Evolutionary conservation across 2,113 vertebrate genomes (phyloP).

Genomic region (Axis porcinus): DNA sequence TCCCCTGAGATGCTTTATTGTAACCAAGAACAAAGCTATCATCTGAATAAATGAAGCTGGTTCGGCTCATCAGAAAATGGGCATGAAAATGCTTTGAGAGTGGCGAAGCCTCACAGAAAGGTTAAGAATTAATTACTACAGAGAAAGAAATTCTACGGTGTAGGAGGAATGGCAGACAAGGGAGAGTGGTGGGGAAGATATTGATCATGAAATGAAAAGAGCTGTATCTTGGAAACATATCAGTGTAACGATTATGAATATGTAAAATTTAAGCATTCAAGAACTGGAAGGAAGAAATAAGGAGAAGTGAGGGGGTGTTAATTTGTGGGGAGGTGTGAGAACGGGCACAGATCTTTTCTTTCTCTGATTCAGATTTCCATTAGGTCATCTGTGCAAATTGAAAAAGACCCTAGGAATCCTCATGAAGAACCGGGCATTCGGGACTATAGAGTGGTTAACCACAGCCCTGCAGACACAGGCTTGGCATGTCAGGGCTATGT

Average conservation of each 20-base stretch:
- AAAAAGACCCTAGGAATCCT: background rate
- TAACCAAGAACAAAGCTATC: conserved; percentile 26
- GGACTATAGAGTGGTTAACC: background rate
- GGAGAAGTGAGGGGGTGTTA: background rate
- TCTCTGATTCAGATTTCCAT: background rate
- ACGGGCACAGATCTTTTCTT: background rate
- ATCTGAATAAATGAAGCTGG: conserved; percentile 13
- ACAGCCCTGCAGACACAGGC: background rate
- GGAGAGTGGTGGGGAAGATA: conserved; percentile 15
- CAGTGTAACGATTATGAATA: conserved; percentile 39
- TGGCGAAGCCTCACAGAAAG: background rate
- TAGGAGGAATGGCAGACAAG: background rate
- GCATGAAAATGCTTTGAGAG: conserved; percentile 24
- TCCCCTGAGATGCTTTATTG: background rate
- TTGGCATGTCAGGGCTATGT: background rate
- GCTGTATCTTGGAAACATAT: conserved; percentile 18
- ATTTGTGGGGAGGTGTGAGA: background rate
- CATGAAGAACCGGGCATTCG: background rate
- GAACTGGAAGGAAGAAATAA: background rate
- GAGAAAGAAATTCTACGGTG: background rate
- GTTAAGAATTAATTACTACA: conserved; percentile 53
- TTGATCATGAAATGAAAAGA: conserved; percentile 51
- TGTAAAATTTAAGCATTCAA: conserved; percentile 30
- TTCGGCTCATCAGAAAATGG: conserved; percentile 48
- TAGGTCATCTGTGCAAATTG: background rate